Evolutionary conservation across 2,797 vertebrate species (phyloP).

Genomic region (Acrocephalus scirpaceus): DNA sequence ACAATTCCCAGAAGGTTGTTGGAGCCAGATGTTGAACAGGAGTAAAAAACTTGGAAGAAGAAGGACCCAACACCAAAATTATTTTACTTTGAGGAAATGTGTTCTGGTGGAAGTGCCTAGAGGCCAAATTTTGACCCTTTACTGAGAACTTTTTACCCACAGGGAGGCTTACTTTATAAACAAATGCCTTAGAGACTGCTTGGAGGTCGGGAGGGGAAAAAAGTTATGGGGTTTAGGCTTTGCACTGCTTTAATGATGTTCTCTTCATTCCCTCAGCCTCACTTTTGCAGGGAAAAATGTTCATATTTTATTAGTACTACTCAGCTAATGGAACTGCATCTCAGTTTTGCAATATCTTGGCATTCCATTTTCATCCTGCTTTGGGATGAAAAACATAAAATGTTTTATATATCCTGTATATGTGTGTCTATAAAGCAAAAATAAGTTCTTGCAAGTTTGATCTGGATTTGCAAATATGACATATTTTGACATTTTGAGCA

Average conservation of each 20-base stretch:
- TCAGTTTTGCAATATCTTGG: neutral
- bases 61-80: neutral
- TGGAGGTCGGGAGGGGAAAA: neutral
- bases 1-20: neutral
- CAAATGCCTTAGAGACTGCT: neutral
- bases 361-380: neutral
- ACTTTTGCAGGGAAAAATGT: neutral
- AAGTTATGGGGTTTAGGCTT: neutral
- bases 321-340: neutral
- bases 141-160: neutral
- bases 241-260: neutral
- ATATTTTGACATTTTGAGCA: slow-evolving; percentile 57
- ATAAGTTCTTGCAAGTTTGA: neutral
- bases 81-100: neutral
- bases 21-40: neutral
- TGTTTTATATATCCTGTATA: neutral
- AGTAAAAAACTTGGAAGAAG: neutral
- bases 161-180: neutral
- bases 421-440: neutral
- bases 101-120: neutral
- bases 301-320: neutral
- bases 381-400: neutral
- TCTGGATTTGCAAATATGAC: neutral
- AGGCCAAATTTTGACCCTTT: neutral
- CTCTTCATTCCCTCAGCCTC: neutral